Evolutionary conservation across 2,797 vertebrate genomes (phyloP), one percentile per base, ranked within the genome.

Genomic region (Dermochelys coriacea): DNA sequence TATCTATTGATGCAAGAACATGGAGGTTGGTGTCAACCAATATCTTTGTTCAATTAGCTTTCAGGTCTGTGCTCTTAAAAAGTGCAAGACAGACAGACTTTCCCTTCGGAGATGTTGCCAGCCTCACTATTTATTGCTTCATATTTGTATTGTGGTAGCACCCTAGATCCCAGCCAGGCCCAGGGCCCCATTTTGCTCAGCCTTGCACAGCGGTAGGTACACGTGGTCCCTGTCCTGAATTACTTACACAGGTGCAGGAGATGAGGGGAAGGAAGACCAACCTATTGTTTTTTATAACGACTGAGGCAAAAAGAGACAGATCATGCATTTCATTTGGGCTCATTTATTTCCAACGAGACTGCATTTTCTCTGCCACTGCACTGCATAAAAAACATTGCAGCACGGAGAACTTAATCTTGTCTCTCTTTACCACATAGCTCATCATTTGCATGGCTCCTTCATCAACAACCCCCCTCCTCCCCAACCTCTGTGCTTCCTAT

Each of bases 261-360:
- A 77, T 15, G 74, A 77, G 41, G 8, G 45, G 12, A 49, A 77
- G 74, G 47, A 77, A 31, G 41, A 23, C 31, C 45, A 7, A 29
- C 15, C 74, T 49, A 29, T 49, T 49, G 27, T 49, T 49, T 77
- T 49, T 31, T 16, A 16, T 77, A 31, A 31, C 23, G 27, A 80
- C 49, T 52, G 50, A 41, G 37, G 50, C 49, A 41, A 41, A 51
- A 54, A 80, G 37, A 54, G n/a, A 80, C 51, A n/a, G 79, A 8
- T 27, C 1, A 6, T 3, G 14, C 27, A 19, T 34, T 81, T 31
- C 7, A 34, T 4, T 6, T 5, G 1, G 8, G 54, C 77, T 47
- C 50, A 29, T 79, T 79, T n/a, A n/a, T 41, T 54, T 54, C 52
- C 79, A 54, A 51, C 12, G 50, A 80, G 52, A 54, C 31, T n/a